Conservation (phyloP, 35 echinoderm and acorn worm species). For the Anneissia japonica region DNA sequence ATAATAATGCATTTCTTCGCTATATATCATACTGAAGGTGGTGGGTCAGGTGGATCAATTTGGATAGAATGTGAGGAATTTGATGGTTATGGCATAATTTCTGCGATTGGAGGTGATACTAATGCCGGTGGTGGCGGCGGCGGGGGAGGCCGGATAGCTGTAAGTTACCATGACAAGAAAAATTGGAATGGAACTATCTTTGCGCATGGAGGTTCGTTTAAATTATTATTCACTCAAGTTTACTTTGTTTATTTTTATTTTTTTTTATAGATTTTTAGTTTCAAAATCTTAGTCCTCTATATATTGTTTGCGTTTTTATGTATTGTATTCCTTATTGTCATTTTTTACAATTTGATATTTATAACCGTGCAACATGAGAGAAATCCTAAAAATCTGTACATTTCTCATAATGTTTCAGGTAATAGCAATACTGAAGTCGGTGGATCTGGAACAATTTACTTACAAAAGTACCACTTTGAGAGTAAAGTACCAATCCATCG, state of each 20-base stretch:
- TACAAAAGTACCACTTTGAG: slow-evolving; percentile 38
- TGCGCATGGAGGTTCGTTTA: slow-evolving; percentile 66
- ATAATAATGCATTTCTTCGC: no score
- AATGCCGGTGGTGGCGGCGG: slow-evolving; percentile 49
- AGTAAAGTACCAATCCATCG: slow-evolving; percentile 38
- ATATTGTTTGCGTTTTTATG: background rate
- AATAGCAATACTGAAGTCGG: slow-evolving; percentile 47
- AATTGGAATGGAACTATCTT: slow-evolving; percentile 82
- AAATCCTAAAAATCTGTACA: no score
- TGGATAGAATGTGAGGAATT: slow-evolving; percentile 89
- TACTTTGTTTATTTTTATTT: no score
- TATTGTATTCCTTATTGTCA: background rate
- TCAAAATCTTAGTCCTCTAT: background rate
- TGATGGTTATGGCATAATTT: slow-evolving; percentile 60
- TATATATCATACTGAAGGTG: slow-evolving; percentile 5
- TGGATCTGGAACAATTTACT: slow-evolving; percentile 71
- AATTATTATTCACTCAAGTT: no score
- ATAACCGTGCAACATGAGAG: no score
- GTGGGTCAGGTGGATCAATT: slow-evolving; percentile 70
- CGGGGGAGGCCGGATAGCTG: slow-evolving; percentile 57
- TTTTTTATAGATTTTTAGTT: background rate
- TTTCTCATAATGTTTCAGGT: slow-evolving; percentile 1
- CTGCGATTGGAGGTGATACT: slow-evolving; percentile 51
- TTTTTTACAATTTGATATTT: background rate
- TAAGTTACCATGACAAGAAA: slow-evolving; percentile 58